Evolutionary conservation across 2,113 vertebrate species (phyloP), one percentile per base, ranked within the genome.

Genomic region (Proterorhinus semilunaris): DNA sequence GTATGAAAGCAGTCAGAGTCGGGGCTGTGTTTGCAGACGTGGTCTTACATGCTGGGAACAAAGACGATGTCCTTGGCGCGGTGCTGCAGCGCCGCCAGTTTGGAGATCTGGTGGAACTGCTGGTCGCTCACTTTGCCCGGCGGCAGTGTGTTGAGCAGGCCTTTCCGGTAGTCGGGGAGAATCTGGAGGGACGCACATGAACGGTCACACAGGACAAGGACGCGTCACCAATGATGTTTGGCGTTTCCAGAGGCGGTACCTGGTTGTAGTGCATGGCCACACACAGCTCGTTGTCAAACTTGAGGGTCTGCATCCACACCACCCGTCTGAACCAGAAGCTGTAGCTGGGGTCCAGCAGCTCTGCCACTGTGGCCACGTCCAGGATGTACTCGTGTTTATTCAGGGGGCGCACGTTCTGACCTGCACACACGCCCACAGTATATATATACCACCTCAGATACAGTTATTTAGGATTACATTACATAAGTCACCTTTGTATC

Each of bases 201-300:
- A 70, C 21, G 50, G 2, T 68, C 52, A 57, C 8, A 17, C 2
- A 21, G 64, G 10, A 50, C 15, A 57, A 36, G n/a, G n/a, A n/a
- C n/a, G n/a, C n/a, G n/a, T n/a, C n/a, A n/a, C n/a, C n/a, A n/a
- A n/a, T n/a, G n/a, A n/a, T 54, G 17, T 6, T 16, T 21, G 7
- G 4, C 1, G 7, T 21, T 27, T 47, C 46, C 12, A 6, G 49
- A 51, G 49, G 10, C 15, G 12, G 43, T 44, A 61, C 97, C 95
- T 98, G 97, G 87, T 97, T 96, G 69, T 94, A 99, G 79, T 98
- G 96, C 91, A 96, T 92, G 0, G 94, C 94, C 66, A 98, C 95
- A 0, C 93, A 96, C 0, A 98, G 94, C 87, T 99, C 96, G 0
- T 96, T 99, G 67, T 99, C 96, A 0, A 97, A 98, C 85, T 96